Evolutionary conservation across 1,140 invertebrate species (phyloP), one percentile per base, ranked within the genome.

Genomic region (Drosophila ercepeae): DNA sequence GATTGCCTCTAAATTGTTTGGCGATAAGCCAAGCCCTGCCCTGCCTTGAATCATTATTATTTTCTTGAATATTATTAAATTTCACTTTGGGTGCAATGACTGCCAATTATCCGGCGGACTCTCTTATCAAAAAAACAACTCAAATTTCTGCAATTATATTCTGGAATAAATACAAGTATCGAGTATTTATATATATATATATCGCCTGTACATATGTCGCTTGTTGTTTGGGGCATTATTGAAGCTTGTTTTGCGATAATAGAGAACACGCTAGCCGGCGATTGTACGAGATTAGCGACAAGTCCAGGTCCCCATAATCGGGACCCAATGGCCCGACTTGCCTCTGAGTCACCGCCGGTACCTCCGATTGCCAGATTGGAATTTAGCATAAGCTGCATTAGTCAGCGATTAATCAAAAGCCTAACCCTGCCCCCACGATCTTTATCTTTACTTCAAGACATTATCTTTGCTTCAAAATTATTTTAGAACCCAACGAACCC

Each of bases 331-430:
- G 21, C 21, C 21, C 21, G 21, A 21, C 21, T 21, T 21, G 21
- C 2, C 2, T 21, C 21, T n/a, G n/a, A n/a, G n/a, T n/a, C n/a
- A n/a, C n/a, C n/a, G n/a, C n/a, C n/a, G n/a, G n/a, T n/a, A n/a
- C n/a, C n/a, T n/a, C 41, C 53, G 25, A 34, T 45, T 11, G 21
- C 23, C 55, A 32, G 25, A 44, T 21, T 21, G 60, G 61, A 67
- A 67, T 67, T 68, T 45, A 53, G 64, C 61, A 68, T 68, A 68
- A 32, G 64, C 29, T 46, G 16, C 61, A 27, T 67, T 52, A 68
- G 61, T 67, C 60, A 67, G 61, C 46, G 21, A 21, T 21, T 21
- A 21, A 4, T 21, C 4, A 21, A 21, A 21, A 21, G 4, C 21
- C 21, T 4, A 21, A 21, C 4, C 21, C 21, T 4, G 2, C 4